Percentiles rank a stretch among this genome's conserved stretches.
Evolutionary conservation across 2,113 vertebrate genomes (phyloP).

Genomic region (Burhinus bistriatus): DNA sequence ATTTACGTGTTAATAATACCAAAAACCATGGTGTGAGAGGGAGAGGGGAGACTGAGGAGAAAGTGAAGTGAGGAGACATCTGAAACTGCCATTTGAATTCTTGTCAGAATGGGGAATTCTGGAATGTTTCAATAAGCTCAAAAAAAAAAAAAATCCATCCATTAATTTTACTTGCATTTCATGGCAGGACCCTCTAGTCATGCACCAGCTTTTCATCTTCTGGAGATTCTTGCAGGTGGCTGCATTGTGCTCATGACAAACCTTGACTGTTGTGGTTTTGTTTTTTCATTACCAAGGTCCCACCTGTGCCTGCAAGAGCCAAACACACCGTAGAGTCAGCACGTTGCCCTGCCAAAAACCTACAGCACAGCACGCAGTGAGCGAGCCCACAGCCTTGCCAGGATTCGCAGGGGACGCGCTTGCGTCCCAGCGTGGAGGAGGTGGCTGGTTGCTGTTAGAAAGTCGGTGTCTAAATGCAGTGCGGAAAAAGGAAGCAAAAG

Average conservation of each 20-base stretch:
- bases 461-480: not conserved
- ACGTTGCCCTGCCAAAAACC: not conserved
- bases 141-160: not conserved
- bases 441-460: not conserved
- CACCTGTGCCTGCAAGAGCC: not conserved
- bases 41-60: not conserved
- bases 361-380: rapidly evolving
- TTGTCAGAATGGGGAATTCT: not conserved
- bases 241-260: not conserved
- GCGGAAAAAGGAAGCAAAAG: not conserved
- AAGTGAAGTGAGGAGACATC: not conserved
- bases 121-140: not conserved
- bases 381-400: not conserved
- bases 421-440: not conserved
- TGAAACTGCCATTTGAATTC: not conserved
- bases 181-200: not conserved
- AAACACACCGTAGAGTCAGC: rapidly evolving
- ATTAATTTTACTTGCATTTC: not conserved
- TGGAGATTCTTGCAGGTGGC: not conserved
- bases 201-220: not conserved
- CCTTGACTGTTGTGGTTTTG: not conserved
- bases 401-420: not conserved
- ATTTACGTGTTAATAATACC: constrained; percentile 25
- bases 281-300: not conserved
- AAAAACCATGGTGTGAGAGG: not conserved